phyloP scores from a whole-genome alignment of 2,797 vertebrate genomes.

The Loriculus beryllinus region DNA sequence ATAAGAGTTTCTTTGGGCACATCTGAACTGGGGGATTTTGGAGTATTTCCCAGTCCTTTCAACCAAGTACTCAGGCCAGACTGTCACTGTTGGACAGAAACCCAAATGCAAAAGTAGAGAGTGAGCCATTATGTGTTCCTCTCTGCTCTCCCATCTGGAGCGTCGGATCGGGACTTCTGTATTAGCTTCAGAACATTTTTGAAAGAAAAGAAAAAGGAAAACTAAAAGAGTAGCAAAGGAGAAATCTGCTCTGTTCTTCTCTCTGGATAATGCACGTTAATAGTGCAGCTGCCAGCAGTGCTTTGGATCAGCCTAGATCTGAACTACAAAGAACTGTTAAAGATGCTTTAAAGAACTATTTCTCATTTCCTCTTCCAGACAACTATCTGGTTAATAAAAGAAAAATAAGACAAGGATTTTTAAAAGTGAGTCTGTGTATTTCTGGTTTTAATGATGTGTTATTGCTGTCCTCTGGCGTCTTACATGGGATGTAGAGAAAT shows the following conservation, averaged over 20 bases:
- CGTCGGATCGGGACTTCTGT: background rate
- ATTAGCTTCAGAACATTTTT: background rate
- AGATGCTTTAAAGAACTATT: background rate
- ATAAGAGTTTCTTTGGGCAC: background rate
- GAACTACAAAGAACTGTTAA: background rate
- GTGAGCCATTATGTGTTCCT: background rate
- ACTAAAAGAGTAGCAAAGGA: background rate
- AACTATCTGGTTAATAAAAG: background rate
- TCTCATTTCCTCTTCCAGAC: background rate
- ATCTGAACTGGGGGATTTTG: background rate
- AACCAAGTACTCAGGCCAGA: background rate
- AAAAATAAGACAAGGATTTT: background rate
- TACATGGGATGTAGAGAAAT: background rate
- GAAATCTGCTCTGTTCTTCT: background rate
- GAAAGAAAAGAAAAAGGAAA: background rate
- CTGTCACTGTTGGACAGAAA: background rate
- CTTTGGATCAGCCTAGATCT: background rate
- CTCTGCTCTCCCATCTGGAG: background rate
- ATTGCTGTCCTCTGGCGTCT: background rate
- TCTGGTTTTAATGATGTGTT: background rate
- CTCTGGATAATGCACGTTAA: background rate
- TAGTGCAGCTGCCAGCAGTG: background rate
- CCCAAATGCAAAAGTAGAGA: background rate
- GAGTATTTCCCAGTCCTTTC: conserved; percentile 12
- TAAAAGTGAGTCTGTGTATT: background rate